Evolutionary conservation across 1,140 invertebrate species (phyloP), one percentile per base, ranked within the genome.

Genomic region (Trachymyrmex septentrionalis): DNA sequence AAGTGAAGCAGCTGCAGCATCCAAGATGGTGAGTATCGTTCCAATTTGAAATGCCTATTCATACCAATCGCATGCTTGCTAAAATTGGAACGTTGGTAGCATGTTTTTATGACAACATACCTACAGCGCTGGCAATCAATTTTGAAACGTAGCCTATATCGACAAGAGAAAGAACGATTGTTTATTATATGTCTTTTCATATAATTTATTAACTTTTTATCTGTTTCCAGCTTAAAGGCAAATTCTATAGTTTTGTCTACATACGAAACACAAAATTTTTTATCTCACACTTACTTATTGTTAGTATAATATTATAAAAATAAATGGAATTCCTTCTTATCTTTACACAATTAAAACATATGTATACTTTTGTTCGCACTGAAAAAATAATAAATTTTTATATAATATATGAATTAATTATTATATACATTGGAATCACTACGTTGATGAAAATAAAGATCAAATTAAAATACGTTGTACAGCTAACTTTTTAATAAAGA

Each of bases 311-410:
- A n/a, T n/a, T n/a, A n/a, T n/a, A 73, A 55, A 57, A 57, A 38
- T 2, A 1, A n/a, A 72, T n/a, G 14, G 19, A 34, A 57, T 38
- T 75, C 38, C 14, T 24, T 59, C 12, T n/a, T 4, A 57, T 19
- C 63, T 77, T 24, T 19, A 38, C 59, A 21, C 2, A 38, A 76
- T 76, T 61, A 14, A 14, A 63, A 73, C 6, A 30, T n/a, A 55
- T 9, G 64, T 53, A 1, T 27, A 21, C 24, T 10, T 64, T 64
- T 64, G 6, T 64, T n/a, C 24, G 14, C 4, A 72, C 16, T 12
- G 14, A 0, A 44, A 21, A 64, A 77, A 64, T 48, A 44, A 75
- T 16, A 1, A 57, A 61, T 10, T 16, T 59, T 71, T 7, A 19
- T 38, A 16, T 24, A 9, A 38, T n/a, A 38, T 27, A 24, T 21